Percentiles rank a stretch among this genome's conserved stretches.
These are phyloP conservation scores for Ectropis crepuscularia DNA, from an alignment of 2,888 invertebrate species.

Conservation along the genomic window DNA sequence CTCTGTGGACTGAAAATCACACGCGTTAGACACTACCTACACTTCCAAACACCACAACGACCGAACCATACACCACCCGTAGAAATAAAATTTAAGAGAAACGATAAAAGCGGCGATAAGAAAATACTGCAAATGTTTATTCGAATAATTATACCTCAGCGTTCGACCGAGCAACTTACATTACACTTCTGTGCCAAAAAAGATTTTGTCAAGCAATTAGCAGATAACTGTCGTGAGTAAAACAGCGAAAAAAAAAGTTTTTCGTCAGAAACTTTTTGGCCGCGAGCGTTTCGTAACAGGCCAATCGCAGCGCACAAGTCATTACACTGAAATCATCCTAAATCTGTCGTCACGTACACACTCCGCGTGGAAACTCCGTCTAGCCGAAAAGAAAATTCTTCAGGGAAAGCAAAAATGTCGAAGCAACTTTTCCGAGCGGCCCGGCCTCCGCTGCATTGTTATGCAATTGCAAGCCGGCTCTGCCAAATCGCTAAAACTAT, in stretches of 20 bases:
- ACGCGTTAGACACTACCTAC: slow-evolving; percentile 56
- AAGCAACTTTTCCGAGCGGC: slow-evolving; percentile 72
- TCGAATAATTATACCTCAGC: slow-evolving; percentile 57
- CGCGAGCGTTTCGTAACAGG: slow-evolving; percentile 71
- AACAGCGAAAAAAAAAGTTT: slow-evolving; percentile 62
- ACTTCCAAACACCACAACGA: slow-evolving; percentile 52
- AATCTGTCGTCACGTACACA: slow-evolving; percentile 60
- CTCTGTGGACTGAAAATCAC: slow-evolving; percentile 76
- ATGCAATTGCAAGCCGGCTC: slow-evolving; percentile 73
- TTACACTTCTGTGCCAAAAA: slow-evolving; percentile 64
- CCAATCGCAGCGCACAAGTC: slow-evolving; percentile 57
- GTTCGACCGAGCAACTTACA: slow-evolving; percentile 49
- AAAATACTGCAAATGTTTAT: slow-evolving; percentile 60
- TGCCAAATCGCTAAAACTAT: slow-evolving; percentile 64
- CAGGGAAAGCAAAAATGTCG: slow-evolving; percentile 57
- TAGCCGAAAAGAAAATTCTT: slow-evolving; percentile 61
- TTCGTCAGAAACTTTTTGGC: slow-evolving; percentile 65
- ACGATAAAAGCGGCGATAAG: slow-evolving; percentile 55
- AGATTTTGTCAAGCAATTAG: slow-evolving; percentile 73
- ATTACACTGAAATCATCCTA: slow-evolving; percentile 70
- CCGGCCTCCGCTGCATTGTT: slow-evolving; percentile 77
- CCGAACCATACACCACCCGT: slow-evolving; percentile 54
- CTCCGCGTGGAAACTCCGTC: slow-evolving; percentile 56
- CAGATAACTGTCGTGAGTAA: slow-evolving; percentile 69
- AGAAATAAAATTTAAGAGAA: slow-evolving; percentile 51